A percentile compares a stretch with the other conserved stretches of the same genome.
These are phyloP conservation scores for Brachionus manjavacas DNA, from an alignment of 1,140 invertebrate species.

Conservation along the genomic window DNA sequence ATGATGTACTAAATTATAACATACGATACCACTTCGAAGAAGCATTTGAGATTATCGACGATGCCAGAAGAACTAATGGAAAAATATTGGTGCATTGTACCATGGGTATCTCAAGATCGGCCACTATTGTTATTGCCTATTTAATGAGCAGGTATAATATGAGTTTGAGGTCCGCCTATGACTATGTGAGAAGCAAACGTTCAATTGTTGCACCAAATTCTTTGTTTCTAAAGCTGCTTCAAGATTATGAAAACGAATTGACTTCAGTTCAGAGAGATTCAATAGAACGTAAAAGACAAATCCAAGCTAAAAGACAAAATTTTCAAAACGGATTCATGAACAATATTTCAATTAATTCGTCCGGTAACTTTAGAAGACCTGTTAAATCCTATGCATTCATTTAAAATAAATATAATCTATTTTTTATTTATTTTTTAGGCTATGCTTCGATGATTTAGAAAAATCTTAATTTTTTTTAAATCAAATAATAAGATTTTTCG, in stretches of 20 bases:
- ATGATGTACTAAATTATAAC: neutral
- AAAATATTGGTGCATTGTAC: constrained; percentile 64
- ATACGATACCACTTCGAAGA: neutral
- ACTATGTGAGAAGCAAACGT: constrained; percentile 12
- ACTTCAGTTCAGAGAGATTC: neutral
- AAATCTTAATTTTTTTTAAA: too few relatives aligned
- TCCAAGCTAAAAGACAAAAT: neutral
- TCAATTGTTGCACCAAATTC: neutral
- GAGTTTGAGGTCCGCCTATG: constrained; percentile 40
- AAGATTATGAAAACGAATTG: neutral
- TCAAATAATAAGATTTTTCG: too few relatives aligned
- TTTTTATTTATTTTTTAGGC: neutral
- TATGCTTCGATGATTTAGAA: too few relatives aligned
- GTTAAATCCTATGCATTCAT: neutral
- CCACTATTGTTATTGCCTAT: constrained; percentile 52
- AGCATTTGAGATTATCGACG: neutral
- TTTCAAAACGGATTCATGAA: neutral
- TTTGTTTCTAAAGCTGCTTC: neutral
- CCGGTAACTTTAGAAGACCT: neutral
- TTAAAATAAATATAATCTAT: neutral
- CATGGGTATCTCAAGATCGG: constrained; percentile 51
- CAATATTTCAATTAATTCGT: neutral
- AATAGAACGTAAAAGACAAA: neutral
- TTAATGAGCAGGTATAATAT: constrained; percentile 46
- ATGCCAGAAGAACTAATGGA: constrained; percentile 53